Evolutionary conservation across 2,797 vertebrate genomes (phyloP).

Genomic region (Gila robusta): DNA sequence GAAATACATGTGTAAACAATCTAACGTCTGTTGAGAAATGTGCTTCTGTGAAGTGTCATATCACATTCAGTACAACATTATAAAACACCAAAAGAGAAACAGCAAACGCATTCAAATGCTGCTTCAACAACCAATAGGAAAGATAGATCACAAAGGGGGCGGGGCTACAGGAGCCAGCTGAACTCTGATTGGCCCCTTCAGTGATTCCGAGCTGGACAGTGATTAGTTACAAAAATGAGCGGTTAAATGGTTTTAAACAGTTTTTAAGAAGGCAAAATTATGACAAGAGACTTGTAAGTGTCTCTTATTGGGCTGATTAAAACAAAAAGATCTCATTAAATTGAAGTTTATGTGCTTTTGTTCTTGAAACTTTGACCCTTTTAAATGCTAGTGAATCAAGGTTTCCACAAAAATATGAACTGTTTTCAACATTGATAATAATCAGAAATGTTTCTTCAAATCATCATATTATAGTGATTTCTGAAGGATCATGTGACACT

Average conservation of each 20-base stretch:
- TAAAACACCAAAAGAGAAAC: background rate
- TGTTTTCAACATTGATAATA: no score
- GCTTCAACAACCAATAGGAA: background rate
- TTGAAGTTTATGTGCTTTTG: background rate
- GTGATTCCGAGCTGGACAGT: background rate
- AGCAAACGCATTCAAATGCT: background rate
- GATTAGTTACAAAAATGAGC: background rate
- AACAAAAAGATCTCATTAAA: background rate
- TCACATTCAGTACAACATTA: background rate
- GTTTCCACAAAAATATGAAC: no score
- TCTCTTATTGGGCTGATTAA: background rate
- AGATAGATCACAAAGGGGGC: background rate
- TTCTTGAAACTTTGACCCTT: background rate
- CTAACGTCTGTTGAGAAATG: background rate
- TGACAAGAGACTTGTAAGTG: background rate
- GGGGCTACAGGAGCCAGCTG: background rate
- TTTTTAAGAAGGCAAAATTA: background rate
- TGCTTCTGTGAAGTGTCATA: background rate
- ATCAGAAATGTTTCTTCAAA: no score
- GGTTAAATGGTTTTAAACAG: background rate
- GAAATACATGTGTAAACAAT: slow-evolving; percentile 13
- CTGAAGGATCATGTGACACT: no score
- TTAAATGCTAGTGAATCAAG: no score
- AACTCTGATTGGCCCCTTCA: slow-evolving; percentile 3
- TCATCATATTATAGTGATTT: no score